A percentile compares a stretch with the other conserved stretches of the same genome.
These are phyloP conservation scores for Bubo bubo DNA, from an alignment of 2,113 vertebrate genomes.

Conservation along the genomic window DNA sequence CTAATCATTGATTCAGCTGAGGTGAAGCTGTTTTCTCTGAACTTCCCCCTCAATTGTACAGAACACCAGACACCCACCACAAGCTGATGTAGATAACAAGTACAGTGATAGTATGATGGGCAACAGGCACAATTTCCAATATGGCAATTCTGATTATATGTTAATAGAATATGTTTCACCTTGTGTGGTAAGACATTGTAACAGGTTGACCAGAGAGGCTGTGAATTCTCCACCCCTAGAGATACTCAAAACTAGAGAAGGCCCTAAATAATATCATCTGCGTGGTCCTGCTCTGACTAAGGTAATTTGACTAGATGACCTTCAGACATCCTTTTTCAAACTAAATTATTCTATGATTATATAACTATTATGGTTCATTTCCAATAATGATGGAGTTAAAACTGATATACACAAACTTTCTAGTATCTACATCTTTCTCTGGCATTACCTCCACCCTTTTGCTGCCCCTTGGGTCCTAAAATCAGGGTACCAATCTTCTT, in stretches of 20 bases:
- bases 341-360: background rate
- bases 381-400: background rate
- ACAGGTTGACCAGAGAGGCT: background rate
- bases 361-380: background rate
- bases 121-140: background rate
- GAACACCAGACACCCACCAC: background rate
- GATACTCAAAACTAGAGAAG: background rate
- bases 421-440: background rate
- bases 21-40: background rate
- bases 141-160: background rate
- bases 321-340: background rate
- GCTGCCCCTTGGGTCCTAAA: background rate
- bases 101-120: background rate
- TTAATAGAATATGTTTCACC: background rate
- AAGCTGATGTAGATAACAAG: background rate
- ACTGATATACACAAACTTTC: background rate
- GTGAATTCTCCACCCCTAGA: background rate
- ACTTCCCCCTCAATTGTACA: background rate
- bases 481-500: background rate
- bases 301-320: background rate
- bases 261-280: background rate
- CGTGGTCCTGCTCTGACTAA: background rate
- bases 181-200: background rate
- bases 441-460: background rate
- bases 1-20: background rate